Evolutionary conservation across 1,140 invertebrate genomes (phyloP).

Genomic region (Anoplophora glabripennis): DNA sequence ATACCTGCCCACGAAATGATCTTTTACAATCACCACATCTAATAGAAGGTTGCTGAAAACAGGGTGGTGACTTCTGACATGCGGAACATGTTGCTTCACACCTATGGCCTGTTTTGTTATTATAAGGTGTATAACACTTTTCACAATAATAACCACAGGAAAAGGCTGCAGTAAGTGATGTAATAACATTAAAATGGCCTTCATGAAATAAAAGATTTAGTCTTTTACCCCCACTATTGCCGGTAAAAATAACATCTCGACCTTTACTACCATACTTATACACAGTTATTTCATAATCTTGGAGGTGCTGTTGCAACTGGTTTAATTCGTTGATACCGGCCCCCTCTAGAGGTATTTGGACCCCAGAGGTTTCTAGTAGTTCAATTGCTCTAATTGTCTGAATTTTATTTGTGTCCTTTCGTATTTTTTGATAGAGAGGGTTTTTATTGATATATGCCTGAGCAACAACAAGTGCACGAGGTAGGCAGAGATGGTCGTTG

Average conservation of each 20-base stretch:
- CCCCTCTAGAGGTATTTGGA: not conserved
- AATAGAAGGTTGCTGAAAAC: not conserved
- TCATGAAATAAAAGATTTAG: conserved; percentile 6
- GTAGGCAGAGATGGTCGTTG: conserved; percentile 17
- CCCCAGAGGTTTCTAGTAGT: not conserved
- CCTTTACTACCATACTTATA: conserved; percentile 13
- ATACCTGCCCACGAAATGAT: conserved; percentile 5
- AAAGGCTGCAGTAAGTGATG: conserved; percentile 7
- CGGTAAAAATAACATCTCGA: not conserved
- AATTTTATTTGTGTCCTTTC: too few relatives aligned
- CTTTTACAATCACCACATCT: conserved; percentile 8
- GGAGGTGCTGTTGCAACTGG: conserved; percentile 14
- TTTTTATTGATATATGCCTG: too few relatives aligned
- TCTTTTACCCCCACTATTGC: not conserved
- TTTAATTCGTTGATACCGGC: not conserved
- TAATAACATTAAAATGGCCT: too few relatives aligned
- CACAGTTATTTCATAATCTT: conserved; percentile 13
- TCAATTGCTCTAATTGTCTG: too few relatives aligned
- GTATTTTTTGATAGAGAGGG: conserved; percentile 1
- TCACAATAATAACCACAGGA: conserved; percentile 11
- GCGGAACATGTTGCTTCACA: conserved; percentile 2
- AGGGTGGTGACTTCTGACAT: not conserved
- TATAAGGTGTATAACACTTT: conserved; percentile 2
- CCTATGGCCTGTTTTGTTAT: not conserved
- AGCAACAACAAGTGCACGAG: conserved; percentile 14